These are phyloP conservation scores for Ophioderma brevispina DNA, from an alignment of 35 echinoderm and acorn worm genomes.

Conservation along the genomic window DNA sequence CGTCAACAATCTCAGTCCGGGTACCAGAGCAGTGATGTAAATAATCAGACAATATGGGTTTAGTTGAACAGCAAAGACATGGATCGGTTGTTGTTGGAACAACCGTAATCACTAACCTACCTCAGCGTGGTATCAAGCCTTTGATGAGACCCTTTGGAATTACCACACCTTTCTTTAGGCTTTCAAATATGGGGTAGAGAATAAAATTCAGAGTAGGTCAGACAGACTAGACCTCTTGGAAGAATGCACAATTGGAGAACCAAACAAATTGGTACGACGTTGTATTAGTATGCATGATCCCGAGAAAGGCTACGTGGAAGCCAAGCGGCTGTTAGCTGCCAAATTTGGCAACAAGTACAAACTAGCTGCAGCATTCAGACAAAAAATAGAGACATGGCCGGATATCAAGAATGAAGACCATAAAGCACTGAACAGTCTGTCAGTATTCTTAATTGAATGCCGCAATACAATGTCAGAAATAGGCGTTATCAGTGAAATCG, in stretches of 20 bases:
- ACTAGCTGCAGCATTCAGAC: constrained; percentile 28
- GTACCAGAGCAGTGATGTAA: too few species aligned
- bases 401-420: constrained; percentile 12
- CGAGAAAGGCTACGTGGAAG: not conserved
- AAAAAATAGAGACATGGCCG: constrained; percentile 47
- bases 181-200: constrained; percentile 62
- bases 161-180: constrained; percentile 39
- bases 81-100: too few species aligned
- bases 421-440: constrained; percentile 28
- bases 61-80: too few species aligned
- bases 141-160: constrained; percentile 54
- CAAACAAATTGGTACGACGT: constrained; percentile 28
- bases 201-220: not conserved
- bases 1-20: too few species aligned
- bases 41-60: too few species aligned
- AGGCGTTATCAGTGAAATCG: not conserved
- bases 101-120: too few species aligned
- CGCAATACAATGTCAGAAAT: not conserved
- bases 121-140: too few species aligned
- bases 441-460: constrained; percentile 56
- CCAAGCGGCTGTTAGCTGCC: constrained; percentile 23
- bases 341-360: constrained; percentile 47
- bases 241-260: constrained; percentile 55
- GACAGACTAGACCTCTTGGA: constrained; percentile 38
- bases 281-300: constrained; percentile 39